Evolutionary conservation across 2,888 invertebrate species (phyloP), one percentile per base, ranked within the genome.

Genomic region (Lepidochrysops patricia): DNA sequence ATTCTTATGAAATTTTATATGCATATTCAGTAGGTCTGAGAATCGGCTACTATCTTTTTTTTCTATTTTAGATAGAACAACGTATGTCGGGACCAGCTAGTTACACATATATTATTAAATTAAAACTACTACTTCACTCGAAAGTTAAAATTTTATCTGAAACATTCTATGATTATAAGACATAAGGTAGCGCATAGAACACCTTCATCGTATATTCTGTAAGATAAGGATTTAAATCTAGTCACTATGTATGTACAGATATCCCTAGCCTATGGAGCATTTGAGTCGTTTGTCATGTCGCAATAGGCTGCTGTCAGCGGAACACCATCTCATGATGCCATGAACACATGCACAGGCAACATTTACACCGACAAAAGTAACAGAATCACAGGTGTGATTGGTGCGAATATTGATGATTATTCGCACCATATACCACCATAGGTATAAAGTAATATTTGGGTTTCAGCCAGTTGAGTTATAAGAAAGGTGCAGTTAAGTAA

Each of bases 221-320:
- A 27, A 27, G 52, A 52, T 27, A 52, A 52, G 27, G 52, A 29
- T 52, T 52, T 52, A 27, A 52, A 52, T 29, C 27, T 52, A 52
- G 15, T 27, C 52, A 15, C 52, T 52, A 32, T 32, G 54, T 54
- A 35, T 27, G 59, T 59, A 52, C 35, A 50, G 63, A 61, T 62
- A 60, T 60, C 27, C 63, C 60, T 60, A 50, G 62, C 61, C 57
- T 60, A 58, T 61, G 52, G 70, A 69, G 68, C 70, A 72, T 73
- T 61, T 65, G 66, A 73, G 70, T 68, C 76, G 74, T 79, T 77
- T 75, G 75, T 79, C 79, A 79, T 77, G 74, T 74, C 70, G 72
- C 67, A 69, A 69, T 76, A 71, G 72, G 70, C 72, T 68, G 70
- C 68, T 68, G 72, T 67, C 71, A 68, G 57, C 63, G 70, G 62